Percentiles rank a stretch among this genome's conserved stretches.
Evolutionary conservation across 2,888 invertebrate species (phyloP).

Genomic region (Eupithecia insigniata): DNA sequence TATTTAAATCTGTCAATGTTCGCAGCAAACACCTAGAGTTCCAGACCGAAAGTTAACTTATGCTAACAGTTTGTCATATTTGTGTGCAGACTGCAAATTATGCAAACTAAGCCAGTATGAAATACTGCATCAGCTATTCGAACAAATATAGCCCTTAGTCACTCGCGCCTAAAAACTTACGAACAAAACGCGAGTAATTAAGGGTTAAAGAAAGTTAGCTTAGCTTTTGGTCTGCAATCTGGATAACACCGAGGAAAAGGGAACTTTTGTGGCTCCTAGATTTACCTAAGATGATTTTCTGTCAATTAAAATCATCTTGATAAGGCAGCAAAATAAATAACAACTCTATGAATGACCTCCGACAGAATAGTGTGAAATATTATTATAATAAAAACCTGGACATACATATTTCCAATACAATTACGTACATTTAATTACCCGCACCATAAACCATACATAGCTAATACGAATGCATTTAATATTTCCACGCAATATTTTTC

Average conservation of each 20-base stretch:
- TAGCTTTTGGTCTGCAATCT: background rate
- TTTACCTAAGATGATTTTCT: background rate
- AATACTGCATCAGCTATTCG: background rate
- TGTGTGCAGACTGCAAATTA: background rate
- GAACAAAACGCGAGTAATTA: too few relatives aligned
- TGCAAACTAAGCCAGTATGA: background rate
- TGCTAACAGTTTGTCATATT: background rate
- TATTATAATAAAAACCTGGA: constrained; percentile 2
- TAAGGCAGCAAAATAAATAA: background rate
- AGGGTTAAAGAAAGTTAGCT: too few relatives aligned
- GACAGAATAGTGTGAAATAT: background rate
- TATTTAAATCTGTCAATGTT: background rate
- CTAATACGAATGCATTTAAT: constrained; percentile 38
- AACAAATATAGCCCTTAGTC: too few relatives aligned
- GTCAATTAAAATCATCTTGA: background rate
- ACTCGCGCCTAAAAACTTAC: too few relatives aligned
- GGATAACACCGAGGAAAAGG: too few relatives aligned
- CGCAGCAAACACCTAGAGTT: background rate
- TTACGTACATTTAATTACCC: background rate
- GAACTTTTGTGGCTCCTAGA: too few relatives aligned
- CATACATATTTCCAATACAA: background rate
- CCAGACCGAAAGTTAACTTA: background rate
- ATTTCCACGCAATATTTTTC: constrained; percentile 47
- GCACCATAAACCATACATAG: constrained; percentile 4
- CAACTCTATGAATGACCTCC: background rate